Percentiles rank a stretch among this genome's conserved stretches.
Conservation (phyloP, 2,888 invertebrate species). For the Melanostoma mellinum region DNA sequence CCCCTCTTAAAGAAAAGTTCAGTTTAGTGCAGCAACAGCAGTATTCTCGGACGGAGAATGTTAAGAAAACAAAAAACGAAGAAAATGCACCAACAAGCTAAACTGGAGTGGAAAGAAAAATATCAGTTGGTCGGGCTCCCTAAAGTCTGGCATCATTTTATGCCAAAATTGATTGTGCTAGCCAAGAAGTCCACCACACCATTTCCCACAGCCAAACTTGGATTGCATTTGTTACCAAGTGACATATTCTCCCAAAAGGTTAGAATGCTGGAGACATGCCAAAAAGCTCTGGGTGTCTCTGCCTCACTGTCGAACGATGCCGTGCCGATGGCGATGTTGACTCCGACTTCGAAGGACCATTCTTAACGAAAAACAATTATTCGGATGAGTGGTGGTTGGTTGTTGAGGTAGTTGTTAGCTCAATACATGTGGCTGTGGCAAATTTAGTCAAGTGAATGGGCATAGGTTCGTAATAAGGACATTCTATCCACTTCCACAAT, state of each 20-base stretch:
- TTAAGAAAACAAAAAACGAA: not conserved
- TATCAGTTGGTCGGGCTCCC: constrained; percentile 53
- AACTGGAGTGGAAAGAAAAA: constrained; percentile 17
- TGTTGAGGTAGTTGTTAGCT: constrained; percentile 3
- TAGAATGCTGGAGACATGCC: constrained; percentile 54
- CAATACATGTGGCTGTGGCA: not conserved
- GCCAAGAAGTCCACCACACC: constrained; percentile 49
- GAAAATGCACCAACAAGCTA: constrained; percentile 47
- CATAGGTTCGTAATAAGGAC: not conserved
- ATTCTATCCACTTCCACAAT: not conserved
- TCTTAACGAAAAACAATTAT: constrained; percentile 63
- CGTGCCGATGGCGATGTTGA: not conserved
- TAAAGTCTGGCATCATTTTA: constrained; percentile 59
- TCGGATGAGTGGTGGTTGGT: constrained; percentile 19
- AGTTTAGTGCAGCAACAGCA: constrained; percentile 34
- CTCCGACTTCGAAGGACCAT: not conserved
- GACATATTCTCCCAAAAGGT: constrained; percentile 60
- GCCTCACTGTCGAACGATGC: constrained; percentile 4
- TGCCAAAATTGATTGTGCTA: constrained; percentile 64
- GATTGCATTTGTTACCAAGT: constrained; percentile 66
- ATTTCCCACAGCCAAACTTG: constrained; percentile 26
- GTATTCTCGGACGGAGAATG: constrained; percentile 30
- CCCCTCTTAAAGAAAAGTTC: constrained; percentile 13
- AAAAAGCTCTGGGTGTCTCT: constrained; percentile 17
- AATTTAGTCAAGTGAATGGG: not conserved